These are phyloP conservation scores for Anableps anableps DNA, from an alignment of 2,797 vertebrate species.

Conservation along the genomic window DNA sequence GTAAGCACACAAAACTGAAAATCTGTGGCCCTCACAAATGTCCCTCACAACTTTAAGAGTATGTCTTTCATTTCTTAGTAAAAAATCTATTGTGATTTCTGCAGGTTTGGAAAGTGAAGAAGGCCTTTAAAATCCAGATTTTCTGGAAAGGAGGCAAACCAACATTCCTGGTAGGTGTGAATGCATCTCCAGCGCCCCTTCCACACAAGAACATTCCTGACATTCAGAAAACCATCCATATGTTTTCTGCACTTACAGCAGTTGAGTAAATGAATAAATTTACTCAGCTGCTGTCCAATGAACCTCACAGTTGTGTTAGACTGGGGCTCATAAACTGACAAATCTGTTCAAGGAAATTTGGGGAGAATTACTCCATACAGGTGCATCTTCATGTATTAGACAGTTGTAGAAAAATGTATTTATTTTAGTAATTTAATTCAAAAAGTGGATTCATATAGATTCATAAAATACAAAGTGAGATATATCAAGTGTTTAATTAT, in stretches of 20 bases:
- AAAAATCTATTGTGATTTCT: background rate
- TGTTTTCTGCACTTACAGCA: background rate
- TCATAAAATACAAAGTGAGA: background rate
- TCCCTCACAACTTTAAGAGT: background rate
- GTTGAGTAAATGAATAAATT: background rate
- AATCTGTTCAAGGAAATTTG: background rate
- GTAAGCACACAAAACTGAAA: constrained; percentile 63
- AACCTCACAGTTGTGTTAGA: background rate
- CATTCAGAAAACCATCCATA: background rate
- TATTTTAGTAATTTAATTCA: background rate
- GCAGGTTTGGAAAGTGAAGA: constrained; percentile 99
- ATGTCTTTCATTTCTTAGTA: background rate
- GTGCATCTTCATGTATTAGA: background rate
- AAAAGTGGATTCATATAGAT: background rate
- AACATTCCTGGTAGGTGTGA: constrained; percentile 72
- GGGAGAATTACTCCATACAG: background rate
- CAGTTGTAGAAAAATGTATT: too few species aligned
- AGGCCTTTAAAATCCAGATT: constrained; percentile 94
- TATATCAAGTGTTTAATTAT: background rate
- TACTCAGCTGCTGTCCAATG: background rate
- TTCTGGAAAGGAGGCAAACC: constrained; percentile 88
- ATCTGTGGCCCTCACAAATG: background rate
- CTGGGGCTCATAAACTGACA: background rate
- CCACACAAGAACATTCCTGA: background rate
- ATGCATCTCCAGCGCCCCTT: background rate